Percentiles rank a stretch among this genome's conserved stretches.
These are phyloP conservation scores for Capitulum mitella DNA, from an alignment of 2,888 invertebrate species.

Conservation along the genomic window DNA sequence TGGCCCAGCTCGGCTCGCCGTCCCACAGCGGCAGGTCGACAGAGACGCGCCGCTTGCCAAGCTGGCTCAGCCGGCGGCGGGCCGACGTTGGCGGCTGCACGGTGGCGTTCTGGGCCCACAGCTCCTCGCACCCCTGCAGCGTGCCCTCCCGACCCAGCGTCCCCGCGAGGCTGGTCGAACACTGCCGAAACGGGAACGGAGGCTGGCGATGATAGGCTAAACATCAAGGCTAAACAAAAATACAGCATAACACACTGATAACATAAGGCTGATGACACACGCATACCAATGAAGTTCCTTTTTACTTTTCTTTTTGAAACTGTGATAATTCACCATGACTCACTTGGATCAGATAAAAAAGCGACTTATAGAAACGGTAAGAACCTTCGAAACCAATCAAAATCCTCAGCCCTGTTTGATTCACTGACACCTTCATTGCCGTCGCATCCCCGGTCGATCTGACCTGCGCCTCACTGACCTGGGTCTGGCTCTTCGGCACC, in stretches of 20 bases:
- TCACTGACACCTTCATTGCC: not conserved
- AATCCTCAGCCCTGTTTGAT: not conserved
- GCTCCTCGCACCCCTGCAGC: not conserved
- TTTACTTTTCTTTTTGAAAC: no score
- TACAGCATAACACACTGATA: no score
- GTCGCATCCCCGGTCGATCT: no score
- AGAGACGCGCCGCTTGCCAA: not conserved
- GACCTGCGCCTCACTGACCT: not conserved
- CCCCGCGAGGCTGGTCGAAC: not conserved
- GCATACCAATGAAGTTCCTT: no score
- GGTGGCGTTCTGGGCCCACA: not conserved
- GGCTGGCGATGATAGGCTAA: no score
- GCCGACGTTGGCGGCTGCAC: not conserved
- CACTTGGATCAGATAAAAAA: no score
- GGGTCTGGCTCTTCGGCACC: not conserved
- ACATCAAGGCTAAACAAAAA: no score
- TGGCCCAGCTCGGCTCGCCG: not conserved
- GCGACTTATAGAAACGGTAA: no score
- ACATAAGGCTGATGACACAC: no score
- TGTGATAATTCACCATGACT: no score
- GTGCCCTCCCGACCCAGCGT: constrained; percentile 10
- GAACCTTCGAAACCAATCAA: no score
- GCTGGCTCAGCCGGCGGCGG: not conserved
- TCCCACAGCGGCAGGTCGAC: not conserved
- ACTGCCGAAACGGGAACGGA: no score